phyloP scores from a whole-genome alignment of 2,888 invertebrate genomes.

The Eristalis intricaria region DNA sequence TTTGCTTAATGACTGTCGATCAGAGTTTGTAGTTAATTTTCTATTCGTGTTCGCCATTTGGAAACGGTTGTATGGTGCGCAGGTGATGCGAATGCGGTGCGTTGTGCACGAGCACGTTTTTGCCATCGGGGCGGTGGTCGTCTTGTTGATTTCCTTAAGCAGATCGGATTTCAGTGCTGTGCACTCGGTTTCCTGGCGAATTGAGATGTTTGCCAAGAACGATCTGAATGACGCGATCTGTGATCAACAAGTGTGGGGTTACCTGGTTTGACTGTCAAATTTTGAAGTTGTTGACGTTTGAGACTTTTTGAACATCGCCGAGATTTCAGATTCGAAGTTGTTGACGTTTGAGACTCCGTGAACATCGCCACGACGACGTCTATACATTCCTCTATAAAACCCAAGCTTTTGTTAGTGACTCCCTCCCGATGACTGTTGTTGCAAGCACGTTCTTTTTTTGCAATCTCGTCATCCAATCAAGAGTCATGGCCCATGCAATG shows the following conservation, averaged over 20 bases:
- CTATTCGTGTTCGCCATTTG: neutral
- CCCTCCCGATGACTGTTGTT: too few relatives aligned
- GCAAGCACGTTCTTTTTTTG: neutral
- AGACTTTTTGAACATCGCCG: too few relatives aligned
- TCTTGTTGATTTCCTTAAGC: neutral
- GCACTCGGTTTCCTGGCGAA: neutral
- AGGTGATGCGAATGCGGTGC: neutral
- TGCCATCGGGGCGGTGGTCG: neutral
- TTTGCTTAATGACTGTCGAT: conserved; percentile 55
- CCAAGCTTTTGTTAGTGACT: too few relatives aligned
- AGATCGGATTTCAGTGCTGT: neutral
- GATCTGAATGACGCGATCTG: neutral
- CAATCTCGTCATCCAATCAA: too few relatives aligned
- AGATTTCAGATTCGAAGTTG: too few relatives aligned
- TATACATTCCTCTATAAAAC: too few relatives aligned
- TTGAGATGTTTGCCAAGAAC: neutral
- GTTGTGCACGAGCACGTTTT: neutral
- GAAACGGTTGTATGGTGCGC: neutral
- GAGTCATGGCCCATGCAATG: neutral
- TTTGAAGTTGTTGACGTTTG: too few relatives aligned
- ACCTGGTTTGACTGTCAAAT: too few relatives aligned
- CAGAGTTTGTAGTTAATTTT: conserved; percentile 7
- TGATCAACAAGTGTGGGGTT: neutral
- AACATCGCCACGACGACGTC: too few relatives aligned
- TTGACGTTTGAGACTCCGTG: too few relatives aligned